Evolutionary conservation across 2,797 vertebrate genomes (phyloP).

Genomic region (Synaphobranchus kaupii): DNA sequence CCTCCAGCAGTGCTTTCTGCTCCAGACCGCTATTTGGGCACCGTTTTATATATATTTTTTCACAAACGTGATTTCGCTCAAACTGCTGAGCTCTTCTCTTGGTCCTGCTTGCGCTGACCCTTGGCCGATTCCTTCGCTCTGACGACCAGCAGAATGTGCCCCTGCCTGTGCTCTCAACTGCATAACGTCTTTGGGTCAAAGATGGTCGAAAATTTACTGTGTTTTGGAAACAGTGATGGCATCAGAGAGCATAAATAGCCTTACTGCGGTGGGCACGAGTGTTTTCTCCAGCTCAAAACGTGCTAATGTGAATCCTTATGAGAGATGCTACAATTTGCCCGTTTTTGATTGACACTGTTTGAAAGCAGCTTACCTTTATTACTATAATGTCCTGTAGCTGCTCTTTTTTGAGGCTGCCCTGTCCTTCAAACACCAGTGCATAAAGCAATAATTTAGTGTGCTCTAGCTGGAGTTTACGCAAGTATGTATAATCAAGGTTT

Average conservation of each 20-base stretch:
- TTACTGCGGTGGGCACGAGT: neutral
- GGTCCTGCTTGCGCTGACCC: neutral
- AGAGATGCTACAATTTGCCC: neutral
- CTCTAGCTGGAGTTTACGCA: neutral
- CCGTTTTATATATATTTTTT: neutral
- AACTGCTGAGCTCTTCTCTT: neutral
- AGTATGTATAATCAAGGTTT: neutral
- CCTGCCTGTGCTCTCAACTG: neutral
- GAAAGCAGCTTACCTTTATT: neutral
- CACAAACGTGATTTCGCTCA: neutral
- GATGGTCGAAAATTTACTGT: neutral
- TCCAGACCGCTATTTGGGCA: slow-evolving; percentile 1
- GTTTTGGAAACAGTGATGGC: neutral
- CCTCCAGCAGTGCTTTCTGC: slow-evolving; percentile 25
- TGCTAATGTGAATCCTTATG: neutral
- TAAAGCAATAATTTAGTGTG: neutral
- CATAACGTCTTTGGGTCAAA: neutral
- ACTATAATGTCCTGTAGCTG: neutral
- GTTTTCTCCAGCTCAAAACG: neutral
- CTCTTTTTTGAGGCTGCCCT: neutral
- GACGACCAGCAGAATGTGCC: neutral
- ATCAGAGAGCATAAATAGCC: neutral
- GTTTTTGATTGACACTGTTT: neutral
- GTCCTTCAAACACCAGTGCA: neutral
- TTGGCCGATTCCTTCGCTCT: slow-evolving; percentile 2